These are phyloP conservation scores for Nemapogon koenigi DNA, from an alignment of 2,888 invertebrate species.

Conservation along the genomic window DNA sequence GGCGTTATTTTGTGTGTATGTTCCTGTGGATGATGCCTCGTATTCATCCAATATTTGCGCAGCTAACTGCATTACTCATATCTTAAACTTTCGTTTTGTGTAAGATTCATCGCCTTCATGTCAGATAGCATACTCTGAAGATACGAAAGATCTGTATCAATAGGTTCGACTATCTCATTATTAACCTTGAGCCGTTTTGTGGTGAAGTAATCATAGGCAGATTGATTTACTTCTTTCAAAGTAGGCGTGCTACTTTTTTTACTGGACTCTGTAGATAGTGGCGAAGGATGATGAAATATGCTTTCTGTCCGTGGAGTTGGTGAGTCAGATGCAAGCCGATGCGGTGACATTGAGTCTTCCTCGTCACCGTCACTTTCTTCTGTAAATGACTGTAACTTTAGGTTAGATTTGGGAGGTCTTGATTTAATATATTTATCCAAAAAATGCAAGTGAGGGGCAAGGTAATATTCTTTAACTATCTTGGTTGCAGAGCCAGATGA, in stretches of 20 bases:
- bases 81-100: constrained; percentile 12
- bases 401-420: constrained; percentile 13
- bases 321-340: constrained; percentile 8
- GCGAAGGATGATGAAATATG: constrained; percentile 8
- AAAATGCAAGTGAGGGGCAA: constrained; percentile 13
- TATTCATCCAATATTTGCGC: constrained; percentile 11
- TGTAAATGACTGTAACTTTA: constrained; percentile 6
- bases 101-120: constrained; percentile 12
- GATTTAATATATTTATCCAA: constrained; percentile 13
- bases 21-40: constrained; percentile 9
- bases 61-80: constrained; percentile 12
- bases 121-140: constrained; percentile 13
- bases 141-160: constrained; percentile 11
- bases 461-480: constrained; percentile 14
- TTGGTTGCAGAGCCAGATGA: constrained; percentile 14
- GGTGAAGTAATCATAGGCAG: constrained; percentile 9
- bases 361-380: constrained; percentile 10
- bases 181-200: no score
- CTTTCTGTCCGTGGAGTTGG: constrained; percentile 6
- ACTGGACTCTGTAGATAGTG: constrained; percentile 9
- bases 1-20: constrained; percentile 6
- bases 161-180: constrained; percentile 1
- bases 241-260: constrained; percentile 10
- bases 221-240: constrained; percentile 12
- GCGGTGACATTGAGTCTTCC: constrained; percentile 7